Evolutionary conservation across 1,140 invertebrate genomes (phyloP).

Genomic region (Drosophila hydei): DNA sequence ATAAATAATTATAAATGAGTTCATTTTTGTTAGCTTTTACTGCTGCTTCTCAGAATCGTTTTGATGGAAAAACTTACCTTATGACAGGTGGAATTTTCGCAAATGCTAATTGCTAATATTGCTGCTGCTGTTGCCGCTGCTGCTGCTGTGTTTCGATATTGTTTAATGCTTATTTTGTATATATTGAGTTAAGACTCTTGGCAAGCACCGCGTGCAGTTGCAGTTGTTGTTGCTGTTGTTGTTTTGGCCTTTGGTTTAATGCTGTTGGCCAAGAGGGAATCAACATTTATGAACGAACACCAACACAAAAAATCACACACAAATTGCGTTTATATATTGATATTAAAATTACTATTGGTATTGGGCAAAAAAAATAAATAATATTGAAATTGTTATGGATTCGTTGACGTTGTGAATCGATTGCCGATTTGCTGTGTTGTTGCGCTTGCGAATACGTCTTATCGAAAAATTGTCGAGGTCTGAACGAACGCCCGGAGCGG

Average conservation of each 20-base stretch:
- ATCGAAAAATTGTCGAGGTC: conserved; percentile 6
- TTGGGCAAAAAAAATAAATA: conserved; percentile 16
- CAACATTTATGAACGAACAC: conserved; percentile 22
- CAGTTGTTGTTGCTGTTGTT: conserved; percentile 26
- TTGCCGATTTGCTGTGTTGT: conserved; percentile 1
- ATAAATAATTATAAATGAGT: not conserved
- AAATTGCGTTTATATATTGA: conserved; percentile 17
- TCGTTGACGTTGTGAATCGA: conserved; percentile 6
- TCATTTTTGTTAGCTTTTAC: no score
- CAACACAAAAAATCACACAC: conserved; percentile 45
- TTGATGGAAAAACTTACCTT: conserved; percentile 10
- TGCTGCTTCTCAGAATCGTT: no score
- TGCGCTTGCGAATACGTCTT: conserved; percentile 22
- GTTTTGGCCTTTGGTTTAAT: conserved; percentile 9
- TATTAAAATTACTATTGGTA: not conserved
- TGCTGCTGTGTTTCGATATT: not conserved
- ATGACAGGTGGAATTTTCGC: conserved; percentile 2
- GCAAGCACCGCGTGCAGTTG: conserved; percentile 7
- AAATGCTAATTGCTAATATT: not conserved
- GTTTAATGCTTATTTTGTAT: not conserved
- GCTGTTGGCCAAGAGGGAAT: conserved; percentile 7
- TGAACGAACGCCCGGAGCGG: conserved; percentile 46
- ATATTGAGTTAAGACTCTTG: no score
- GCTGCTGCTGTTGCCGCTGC: not conserved
- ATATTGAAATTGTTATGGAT: conserved; percentile 8